A percentile compares a stretch with the other conserved stretches of the same genome.
Conservation (phyloP, 2,888 invertebrate species). For the Pterostichus madidus region DNA sequence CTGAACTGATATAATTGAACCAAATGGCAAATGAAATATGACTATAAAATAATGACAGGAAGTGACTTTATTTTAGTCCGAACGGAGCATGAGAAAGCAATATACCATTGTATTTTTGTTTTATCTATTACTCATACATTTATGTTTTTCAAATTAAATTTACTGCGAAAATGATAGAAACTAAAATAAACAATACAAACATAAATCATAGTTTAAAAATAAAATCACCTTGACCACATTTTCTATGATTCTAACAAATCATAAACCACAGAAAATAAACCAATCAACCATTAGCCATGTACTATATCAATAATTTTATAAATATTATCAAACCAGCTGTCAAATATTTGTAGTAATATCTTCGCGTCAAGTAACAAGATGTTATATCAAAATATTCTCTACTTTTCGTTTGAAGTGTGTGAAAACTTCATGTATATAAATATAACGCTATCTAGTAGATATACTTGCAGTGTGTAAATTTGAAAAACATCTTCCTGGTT, state of each 20-base stretch:
- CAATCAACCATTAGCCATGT: too few relatives aligned
- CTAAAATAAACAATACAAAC: neutral
- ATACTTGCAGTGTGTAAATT: constrained; percentile 25
- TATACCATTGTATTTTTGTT: too few relatives aligned
- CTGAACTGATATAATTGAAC: too few relatives aligned
- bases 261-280: too few relatives aligned
- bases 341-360: constrained; percentile 1
- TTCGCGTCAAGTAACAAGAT: constrained; percentile 16
- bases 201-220: neutral
- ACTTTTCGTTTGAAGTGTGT: constrained; percentile 38
- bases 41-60: too few relatives aligned
- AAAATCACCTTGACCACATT: constrained; percentile 9
- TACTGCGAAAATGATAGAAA: too few relatives aligned
- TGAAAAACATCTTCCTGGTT: constrained; percentile 31
- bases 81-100: too few relatives aligned
- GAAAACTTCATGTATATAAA: constrained; percentile 32
- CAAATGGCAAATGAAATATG: too few relatives aligned
- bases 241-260: neutral
- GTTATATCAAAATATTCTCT: constrained; percentile 27
- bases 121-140: too few relatives aligned
- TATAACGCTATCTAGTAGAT: constrained; percentile 12
- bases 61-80: too few relatives aligned
- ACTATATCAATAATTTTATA: constrained; percentile 15
- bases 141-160: too few relatives aligned
- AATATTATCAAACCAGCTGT: neutral